phyloP scores from a whole-genome alignment of 2,797 vertebrate genomes.

The Basileuterus tristriatus region DNA sequence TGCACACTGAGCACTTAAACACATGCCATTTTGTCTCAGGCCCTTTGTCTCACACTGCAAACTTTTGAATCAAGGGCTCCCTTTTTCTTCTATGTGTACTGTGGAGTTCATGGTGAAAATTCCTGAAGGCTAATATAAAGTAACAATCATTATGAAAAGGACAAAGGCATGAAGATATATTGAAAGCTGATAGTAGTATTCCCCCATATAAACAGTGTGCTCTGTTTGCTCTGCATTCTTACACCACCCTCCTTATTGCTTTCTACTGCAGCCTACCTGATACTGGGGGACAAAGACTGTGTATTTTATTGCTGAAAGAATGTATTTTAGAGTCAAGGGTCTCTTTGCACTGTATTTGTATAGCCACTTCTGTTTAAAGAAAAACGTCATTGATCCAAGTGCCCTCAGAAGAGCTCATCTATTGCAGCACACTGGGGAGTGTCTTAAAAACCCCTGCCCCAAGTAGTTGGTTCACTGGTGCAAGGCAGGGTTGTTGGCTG shows the following conservation, averaged over 20 bases:
- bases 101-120: not conserved
- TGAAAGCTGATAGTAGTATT: not conserved
- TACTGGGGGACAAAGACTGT: slow-evolving; percentile 19
- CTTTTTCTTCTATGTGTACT: not conserved
- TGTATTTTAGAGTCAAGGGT: slow-evolving; percentile 53
- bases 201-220: not conserved
- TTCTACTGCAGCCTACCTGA: not conserved
- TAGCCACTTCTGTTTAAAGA: slow-evolving; percentile 30
- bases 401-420: not conserved
- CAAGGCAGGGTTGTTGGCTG: not conserved
- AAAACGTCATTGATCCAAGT: slow-evolving; percentile 14
- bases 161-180: not conserved
- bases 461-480: not conserved
- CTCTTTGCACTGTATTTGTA: slow-evolving; percentile 17
- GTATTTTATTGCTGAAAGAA: slow-evolving; percentile 40
- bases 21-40: not conserved
- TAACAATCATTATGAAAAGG: not conserved
- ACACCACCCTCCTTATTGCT: not conserved
- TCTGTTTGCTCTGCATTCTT: slow-evolving; percentile 18
- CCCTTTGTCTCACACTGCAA: not conserved
- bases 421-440: not conserved
- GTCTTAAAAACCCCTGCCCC: not conserved
- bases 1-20: not conserved
- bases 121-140: not conserved
- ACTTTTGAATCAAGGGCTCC: not conserved